Evolutionary conservation across 2,888 invertebrate genomes (phyloP).

Genomic region (Pterostichus madidus): DNA sequence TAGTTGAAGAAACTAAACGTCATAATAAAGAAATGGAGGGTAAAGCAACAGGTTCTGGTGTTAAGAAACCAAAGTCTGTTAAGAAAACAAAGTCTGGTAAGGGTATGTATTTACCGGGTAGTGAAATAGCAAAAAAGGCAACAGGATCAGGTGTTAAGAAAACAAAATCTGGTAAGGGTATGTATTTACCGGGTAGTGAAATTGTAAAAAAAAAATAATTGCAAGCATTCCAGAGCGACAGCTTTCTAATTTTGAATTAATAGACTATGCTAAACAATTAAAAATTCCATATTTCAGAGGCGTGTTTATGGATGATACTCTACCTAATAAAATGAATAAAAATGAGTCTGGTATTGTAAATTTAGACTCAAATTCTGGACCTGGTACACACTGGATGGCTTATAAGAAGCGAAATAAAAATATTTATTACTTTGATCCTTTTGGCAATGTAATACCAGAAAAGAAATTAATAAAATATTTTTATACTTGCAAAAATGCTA

Average conservation of each 20-base stretch:
- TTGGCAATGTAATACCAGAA: slow-evolving; percentile 14
- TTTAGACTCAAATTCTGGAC: slow-evolving; percentile 5
- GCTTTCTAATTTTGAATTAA: not conserved
- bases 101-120: too few species aligned
- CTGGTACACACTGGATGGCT: slow-evolving; percentile 37
- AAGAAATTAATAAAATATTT: slow-evolving; percentile 7
- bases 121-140: not conserved
- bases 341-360: slow-evolving; percentile 4
- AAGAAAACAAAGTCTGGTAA: too few species aligned
- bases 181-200: slow-evolving; percentile 3
- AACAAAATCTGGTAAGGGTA: not conserved
- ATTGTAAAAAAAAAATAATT: not conserved
- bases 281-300: slow-evolving; percentile 13
- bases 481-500: not conserved
- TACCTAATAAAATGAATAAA: slow-evolving; percentile 10
- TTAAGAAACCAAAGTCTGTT: too few species aligned
- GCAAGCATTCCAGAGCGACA: not conserved
- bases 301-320: slow-evolving; percentile 10
- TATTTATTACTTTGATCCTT: slow-evolving; percentile 17
- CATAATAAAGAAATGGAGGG: too few species aligned
- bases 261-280: slow-evolving; percentile 15
- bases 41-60: too few species aligned
- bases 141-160: slow-evolving; percentile 3
- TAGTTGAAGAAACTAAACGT: too few species aligned
- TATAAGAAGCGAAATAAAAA: slow-evolving; percentile 7